Conservation (phyloP, 2,888 invertebrate genomes). For the Camponotus fellah region DNA sequence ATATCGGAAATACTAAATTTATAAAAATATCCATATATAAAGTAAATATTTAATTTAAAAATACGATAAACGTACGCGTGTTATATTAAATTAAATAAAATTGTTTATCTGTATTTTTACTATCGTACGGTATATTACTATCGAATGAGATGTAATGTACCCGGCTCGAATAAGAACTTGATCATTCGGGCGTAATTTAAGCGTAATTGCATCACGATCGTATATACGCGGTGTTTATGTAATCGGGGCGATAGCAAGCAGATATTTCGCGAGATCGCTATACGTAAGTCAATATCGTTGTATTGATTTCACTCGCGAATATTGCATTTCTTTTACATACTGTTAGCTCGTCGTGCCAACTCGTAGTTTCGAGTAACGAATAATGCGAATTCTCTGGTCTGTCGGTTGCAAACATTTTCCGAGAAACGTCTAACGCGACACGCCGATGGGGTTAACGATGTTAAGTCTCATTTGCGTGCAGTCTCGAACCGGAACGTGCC, state of each 20-base stretch:
- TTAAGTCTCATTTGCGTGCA: conserved; percentile 34
- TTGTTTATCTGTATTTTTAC: not conserved
- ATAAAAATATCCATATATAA: not conserved
- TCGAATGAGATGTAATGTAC: not conserved
- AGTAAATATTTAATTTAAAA: not conserved
- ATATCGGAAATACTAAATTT: not conserved
- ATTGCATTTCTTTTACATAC: conserved; percentile 71
- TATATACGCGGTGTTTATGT: conserved; percentile 57
- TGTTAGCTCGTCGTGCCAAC: not conserved
- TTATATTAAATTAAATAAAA: not conserved
- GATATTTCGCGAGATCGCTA: conserved; percentile 57
- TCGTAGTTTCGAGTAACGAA: not conserved
- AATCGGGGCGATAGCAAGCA: conserved; percentile 56
- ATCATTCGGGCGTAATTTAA: conserved; percentile 8
- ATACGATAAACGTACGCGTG: not conserved
- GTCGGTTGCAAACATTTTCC: conserved; percentile 43
- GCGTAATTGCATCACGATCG: conserved; percentile 26
- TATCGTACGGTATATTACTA: not conserved
- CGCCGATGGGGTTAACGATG: conserved; percentile 27
- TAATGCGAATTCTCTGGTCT: conserved; percentile 33
- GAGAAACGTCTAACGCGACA: conserved; percentile 22
- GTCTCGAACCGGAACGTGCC: conserved; percentile 6
- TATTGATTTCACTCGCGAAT: conserved; percentile 74
- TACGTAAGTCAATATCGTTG: conserved; percentile 73
- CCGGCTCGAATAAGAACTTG: not conserved